A percentile compares a stretch with the other conserved stretches of the same genome.
Evolutionary conservation across 2,797 vertebrate genomes (phyloP).

Genomic region (Muscicapa comitata): DNA sequence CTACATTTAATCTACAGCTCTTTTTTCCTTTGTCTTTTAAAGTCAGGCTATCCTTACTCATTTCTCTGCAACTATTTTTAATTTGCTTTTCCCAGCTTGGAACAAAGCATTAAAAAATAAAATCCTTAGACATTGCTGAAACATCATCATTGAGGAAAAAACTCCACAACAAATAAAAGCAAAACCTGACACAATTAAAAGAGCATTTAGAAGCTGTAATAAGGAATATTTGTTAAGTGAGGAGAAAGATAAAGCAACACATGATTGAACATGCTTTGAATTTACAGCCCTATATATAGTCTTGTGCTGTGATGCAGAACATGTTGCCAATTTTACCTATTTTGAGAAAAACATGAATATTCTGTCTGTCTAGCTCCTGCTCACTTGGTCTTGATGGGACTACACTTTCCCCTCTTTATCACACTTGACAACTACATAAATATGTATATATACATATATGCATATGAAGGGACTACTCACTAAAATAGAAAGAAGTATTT

Average conservation of each 20-base stretch:
- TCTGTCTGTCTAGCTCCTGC: not conserved
- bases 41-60: not conserved
- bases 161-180: not conserved
- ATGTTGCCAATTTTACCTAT: constrained; percentile 44
- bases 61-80: not conserved
- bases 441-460: not conserved
- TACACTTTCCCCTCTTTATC: not conserved
- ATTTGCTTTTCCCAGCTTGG: not conserved
- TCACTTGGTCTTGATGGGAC: not conserved
- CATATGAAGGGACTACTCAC: not conserved
- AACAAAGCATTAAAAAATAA: not conserved
- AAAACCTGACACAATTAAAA: not conserved
- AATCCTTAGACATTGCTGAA: not conserved
- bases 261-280: not conserved
- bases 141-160: not conserved
- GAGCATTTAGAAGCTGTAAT: not conserved
- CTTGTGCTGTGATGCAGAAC: constrained; percentile 80
- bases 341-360: constrained; percentile 15
- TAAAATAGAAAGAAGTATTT: not conserved
- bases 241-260: not conserved
- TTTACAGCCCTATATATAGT: constrained; percentile 75
- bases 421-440: not conserved
- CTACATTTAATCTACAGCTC: not conserved
- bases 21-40: not conserved
- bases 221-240: not conserved